These are phyloP conservation scores for Chrysodeixis includens DNA, from an alignment of 2,888 invertebrate genomes.

Conservation along the genomic window DNA sequence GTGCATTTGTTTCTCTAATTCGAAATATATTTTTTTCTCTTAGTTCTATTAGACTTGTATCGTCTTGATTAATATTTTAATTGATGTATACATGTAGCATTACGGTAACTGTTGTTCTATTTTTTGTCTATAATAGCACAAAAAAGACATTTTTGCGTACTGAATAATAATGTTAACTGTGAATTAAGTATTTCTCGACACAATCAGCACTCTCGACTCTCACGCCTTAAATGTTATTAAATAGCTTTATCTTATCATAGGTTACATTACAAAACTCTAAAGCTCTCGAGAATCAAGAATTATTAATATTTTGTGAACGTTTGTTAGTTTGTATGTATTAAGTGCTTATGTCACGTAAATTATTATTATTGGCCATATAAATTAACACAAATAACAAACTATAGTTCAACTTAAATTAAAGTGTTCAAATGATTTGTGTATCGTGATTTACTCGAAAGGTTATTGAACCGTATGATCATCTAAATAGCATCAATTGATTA, in stretches of 20 bases:
- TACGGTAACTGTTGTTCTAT: background rate
- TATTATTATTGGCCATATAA: background rate
- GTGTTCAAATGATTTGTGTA: background rate
- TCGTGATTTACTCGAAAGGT: slow-evolving; percentile 1
- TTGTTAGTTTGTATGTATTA: background rate
- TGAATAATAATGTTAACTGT: slow-evolving; percentile 1
- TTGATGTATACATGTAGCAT: background rate
- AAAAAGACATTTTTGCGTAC: slow-evolving; percentile 1
- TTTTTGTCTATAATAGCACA: background rate
- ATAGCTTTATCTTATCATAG: background rate
- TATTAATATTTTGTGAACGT: background rate
- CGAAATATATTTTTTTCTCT: slow-evolving; percentile 51
- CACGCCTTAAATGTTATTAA: background rate
- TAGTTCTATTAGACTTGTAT: slow-evolving; percentile 21
- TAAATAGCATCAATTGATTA: background rate
- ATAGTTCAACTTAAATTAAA: background rate
- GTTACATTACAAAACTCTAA: background rate
- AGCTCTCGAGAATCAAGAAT: background rate
- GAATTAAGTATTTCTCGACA: background rate
- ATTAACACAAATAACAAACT: background rate
- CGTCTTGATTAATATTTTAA: slow-evolving; percentile 8
- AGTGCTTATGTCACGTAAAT: background rate
- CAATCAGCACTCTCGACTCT: background rate
- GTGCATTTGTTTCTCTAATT: slow-evolving; percentile 49
- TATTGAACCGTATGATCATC: background rate